Conservation (phyloP, 2,113 vertebrate genomes). For the Campylomormyrus tamandua region DNA sequence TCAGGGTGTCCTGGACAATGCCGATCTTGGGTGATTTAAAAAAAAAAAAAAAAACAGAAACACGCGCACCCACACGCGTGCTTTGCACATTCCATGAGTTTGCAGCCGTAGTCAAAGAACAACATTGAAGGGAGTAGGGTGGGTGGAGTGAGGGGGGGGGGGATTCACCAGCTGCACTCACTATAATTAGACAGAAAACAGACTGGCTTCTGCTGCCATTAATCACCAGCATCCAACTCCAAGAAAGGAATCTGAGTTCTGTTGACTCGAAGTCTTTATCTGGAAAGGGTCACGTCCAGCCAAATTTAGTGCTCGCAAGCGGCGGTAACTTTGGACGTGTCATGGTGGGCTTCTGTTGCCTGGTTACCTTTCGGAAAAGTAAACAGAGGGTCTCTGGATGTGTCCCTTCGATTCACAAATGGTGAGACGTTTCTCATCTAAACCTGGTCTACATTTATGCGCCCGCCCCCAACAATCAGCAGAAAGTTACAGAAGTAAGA, state of each 20-base stretch:
- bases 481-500: background rate
- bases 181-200: conserved; percentile 64
- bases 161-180: conserved; percentile 50
- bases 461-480: background rate
- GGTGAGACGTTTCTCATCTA: conserved; percentile 16
- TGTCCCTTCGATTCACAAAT: conserved; percentile 44
- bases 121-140: conserved; percentile 24
- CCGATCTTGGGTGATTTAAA: background rate
- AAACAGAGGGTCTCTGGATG: conserved; percentile 47
- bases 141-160: conserved; percentile 5
- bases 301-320: conserved; percentile 65
- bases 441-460: background rate
- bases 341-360: conserved; percentile 40
- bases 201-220: conserved; percentile 34
- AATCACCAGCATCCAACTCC: conserved; percentile 50
- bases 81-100: conserved; percentile 36
- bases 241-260: conserved; percentile 54
- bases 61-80: background rate
- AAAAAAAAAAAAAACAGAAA: background rate
- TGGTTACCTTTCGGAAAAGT: conserved; percentile 48
- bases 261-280: conserved; percentile 42
- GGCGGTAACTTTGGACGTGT: conserved; percentile 27
- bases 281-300: conserved; percentile 44
- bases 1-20: conserved; percentile 18
- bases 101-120: conserved; percentile 24